These are phyloP conservation scores for Zeus faber DNA, from an alignment of 2,113 vertebrate genomes.

Conservation along the genomic window DNA sequence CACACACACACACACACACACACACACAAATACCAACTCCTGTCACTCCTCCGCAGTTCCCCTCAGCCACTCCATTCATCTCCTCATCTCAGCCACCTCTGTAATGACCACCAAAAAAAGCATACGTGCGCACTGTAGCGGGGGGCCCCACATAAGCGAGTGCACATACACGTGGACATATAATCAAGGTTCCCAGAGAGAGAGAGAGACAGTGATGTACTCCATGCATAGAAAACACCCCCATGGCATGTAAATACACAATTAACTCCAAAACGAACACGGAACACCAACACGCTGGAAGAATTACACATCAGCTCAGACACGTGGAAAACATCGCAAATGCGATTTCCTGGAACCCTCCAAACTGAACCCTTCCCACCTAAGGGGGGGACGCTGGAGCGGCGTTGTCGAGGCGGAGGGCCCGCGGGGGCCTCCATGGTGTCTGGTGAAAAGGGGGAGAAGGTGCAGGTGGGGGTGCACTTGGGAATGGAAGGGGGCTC, in stretches of 20 bases:
- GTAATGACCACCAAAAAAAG: slow-evolving; percentile 73
- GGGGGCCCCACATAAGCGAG: slow-evolving; percentile 31
- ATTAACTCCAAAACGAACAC: too few relatives aligned
- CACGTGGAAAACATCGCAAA: too few relatives aligned
- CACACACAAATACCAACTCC: slow-evolving; percentile 22
- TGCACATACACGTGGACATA: slow-evolving; percentile 20
- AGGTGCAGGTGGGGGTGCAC: neutral
- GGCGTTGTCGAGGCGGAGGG: slow-evolving; percentile 31
- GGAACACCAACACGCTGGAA: too few relatives aligned
- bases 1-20: slow-evolving; percentile 4
- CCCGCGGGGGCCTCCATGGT: slow-evolving; percentile 3
- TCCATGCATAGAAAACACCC: neutral
- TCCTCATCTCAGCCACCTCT: slow-evolving; percentile 68
- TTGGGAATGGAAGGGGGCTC: too few relatives aligned
- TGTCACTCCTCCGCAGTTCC: slow-evolving; percentile 32
- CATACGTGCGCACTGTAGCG: slow-evolving; percentile 49
- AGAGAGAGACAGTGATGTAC: neutral
- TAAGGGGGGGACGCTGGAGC: too few relatives aligned
- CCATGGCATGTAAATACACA: slow-evolving; percentile 1
- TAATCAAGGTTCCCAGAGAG: neutral
- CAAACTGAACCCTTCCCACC: too few relatives aligned
- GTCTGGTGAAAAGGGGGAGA: neutral
- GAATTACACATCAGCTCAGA: too few relatives aligned
- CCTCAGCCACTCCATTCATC: slow-evolving; percentile 52
- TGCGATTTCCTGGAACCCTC: too few relatives aligned